Conservation (phyloP, 1,140 invertebrate genomes). For the Ceratina calcarata region DNA sequence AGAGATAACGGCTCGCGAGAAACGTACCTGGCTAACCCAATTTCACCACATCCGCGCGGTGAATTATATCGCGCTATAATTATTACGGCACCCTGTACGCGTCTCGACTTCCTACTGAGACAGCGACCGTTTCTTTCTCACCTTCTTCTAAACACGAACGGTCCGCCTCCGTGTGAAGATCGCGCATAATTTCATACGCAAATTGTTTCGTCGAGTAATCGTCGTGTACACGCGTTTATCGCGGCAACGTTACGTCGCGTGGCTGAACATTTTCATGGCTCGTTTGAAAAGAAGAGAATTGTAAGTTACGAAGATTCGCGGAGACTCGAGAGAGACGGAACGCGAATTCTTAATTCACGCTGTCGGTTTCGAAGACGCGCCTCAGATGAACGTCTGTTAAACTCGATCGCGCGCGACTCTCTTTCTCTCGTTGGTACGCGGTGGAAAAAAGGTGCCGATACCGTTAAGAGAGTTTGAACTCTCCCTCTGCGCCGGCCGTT, state of each 20-base stretch:
- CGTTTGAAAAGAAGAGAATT: too few species aligned
- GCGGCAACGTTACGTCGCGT: too few species aligned
- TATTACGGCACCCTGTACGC: conserved; percentile 38
- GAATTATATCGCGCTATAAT: conserved; percentile 56
- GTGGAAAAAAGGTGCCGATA: conserved; percentile 4
- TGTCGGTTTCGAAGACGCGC: not conserved
- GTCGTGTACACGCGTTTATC: too few species aligned
- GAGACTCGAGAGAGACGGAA: too few species aligned
- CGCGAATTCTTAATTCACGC: too few species aligned
- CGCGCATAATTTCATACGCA: too few species aligned
- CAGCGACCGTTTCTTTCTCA: not conserved
- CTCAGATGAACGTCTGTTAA: not conserved
- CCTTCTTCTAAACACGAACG: too few species aligned
- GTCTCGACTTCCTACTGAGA: not conserved
- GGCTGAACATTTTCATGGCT: too few species aligned
- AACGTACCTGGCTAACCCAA: conserved; percentile 64
- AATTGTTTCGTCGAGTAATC: too few species aligned
- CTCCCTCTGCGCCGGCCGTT: not conserved
- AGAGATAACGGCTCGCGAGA: conserved; percentile 58
- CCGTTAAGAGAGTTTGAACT: conserved; percentile 41
- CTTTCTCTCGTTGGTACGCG: not conserved
- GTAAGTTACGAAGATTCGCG: too few species aligned
- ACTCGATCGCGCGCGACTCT: not conserved
- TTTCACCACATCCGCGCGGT: conserved; percentile 56
- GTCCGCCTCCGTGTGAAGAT: too few species aligned